These are phyloP conservation scores for Calliopsis andreniformis DNA, from an alignment of 1,140 invertebrate genomes.

Conservation along the genomic window DNA sequence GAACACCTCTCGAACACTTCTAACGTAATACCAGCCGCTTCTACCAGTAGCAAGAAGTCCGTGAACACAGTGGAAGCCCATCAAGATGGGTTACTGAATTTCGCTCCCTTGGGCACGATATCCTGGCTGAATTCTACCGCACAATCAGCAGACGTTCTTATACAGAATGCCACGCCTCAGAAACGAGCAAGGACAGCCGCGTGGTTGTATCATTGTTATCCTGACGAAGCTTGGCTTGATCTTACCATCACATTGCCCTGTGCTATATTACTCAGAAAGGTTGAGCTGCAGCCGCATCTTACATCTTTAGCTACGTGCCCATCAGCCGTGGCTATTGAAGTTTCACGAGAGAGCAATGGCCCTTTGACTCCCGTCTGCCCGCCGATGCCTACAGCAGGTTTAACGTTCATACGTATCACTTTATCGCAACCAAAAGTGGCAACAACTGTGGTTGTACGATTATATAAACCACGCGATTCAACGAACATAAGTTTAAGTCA, in stretches of 20 bases:
- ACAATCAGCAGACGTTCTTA: constrained; percentile 92
- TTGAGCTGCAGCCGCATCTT: constrained; percentile 93
- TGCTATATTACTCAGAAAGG: constrained; percentile 93
- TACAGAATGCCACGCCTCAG: constrained; percentile 87
- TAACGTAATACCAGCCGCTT: constrained; percentile 81
- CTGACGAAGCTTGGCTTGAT: constrained; percentile 93
- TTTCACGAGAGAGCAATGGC: constrained; percentile 83
- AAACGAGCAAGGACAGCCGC: constrained; percentile 91
- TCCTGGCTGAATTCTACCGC: constrained; percentile 92
- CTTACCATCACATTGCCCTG: constrained; percentile 93
- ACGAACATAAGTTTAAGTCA: constrained; percentile 94
- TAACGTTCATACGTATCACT: constrained; percentile 92
- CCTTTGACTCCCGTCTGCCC: constrained; percentile 85
- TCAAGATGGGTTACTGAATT: constrained; percentile 90
- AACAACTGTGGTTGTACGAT: constrained; percentile 83
- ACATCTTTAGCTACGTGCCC: constrained; percentile 93
- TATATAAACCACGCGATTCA: constrained; percentile 93
- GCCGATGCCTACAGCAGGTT: constrained; percentile 90
- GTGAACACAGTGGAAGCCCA: constrained; percentile 80
- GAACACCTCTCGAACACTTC: constrained; percentile 83
- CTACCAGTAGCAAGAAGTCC: constrained; percentile 82
- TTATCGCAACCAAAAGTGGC: constrained; percentile 91
- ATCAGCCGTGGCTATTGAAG: constrained; percentile 93
- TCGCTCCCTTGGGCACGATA: constrained; percentile 92
- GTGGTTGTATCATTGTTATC: constrained; percentile 96